Conservation (phyloP, 2,888 invertebrate species). For the Oeneis ivallda region DNA sequence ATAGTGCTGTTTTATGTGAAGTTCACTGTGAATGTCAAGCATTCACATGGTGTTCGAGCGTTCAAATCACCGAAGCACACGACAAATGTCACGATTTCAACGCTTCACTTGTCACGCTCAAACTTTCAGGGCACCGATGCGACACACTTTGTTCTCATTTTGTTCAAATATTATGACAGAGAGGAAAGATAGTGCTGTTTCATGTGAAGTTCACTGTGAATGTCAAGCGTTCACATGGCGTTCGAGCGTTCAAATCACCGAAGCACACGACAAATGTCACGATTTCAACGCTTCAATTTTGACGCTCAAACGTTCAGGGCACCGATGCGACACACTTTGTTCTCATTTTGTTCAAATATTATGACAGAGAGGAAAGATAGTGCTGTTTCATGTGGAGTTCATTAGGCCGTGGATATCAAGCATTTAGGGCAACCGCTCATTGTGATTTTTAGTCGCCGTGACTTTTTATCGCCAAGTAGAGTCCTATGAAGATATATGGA, state of each 20-base stretch:
- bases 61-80: slow-evolving; percentile 19
- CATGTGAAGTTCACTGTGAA: too few relatives aligned
- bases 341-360: too few relatives aligned
- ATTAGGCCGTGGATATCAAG: too few relatives aligned
- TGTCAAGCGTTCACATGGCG: background rate
- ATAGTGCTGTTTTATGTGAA: too few relatives aligned
- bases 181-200: too few relatives aligned
- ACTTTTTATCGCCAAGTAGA: too few relatives aligned
- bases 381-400: too few relatives aligned
- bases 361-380: too few relatives aligned
- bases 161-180: too few relatives aligned
- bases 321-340: slow-evolving; percentile 1
- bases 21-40: background rate
- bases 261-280: slow-evolving; percentile 23
- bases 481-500: too few relatives aligned
- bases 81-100: slow-evolving; percentile 29
- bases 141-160: slow-evolving; percentile 1
- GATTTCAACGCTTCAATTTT: slow-evolving; percentile 34
- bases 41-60: background rate
- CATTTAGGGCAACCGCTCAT: too few relatives aligned
- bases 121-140: slow-evolving; percentile 12
- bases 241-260: slow-evolving; percentile 17
- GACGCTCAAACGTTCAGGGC: slow-evolving; percentile 30
- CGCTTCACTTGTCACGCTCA: slow-evolving; percentile 36
- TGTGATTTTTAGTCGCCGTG: too few relatives aligned